These are phyloP conservation scores for Leptura quadrifasciata DNA, from an alignment of 2,888 invertebrate genomes.

Conservation along the genomic window DNA sequence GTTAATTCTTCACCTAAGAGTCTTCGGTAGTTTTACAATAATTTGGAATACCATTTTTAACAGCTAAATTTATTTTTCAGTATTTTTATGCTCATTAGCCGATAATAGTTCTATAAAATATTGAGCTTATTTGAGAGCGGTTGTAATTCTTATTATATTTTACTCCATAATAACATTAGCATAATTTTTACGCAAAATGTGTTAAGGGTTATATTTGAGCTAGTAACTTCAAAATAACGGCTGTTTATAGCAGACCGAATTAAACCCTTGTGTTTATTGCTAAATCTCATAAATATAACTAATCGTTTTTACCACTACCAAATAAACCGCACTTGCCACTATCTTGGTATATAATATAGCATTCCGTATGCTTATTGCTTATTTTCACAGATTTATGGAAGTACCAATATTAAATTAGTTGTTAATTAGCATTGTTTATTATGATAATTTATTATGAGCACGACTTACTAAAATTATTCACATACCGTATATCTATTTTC, in stretches of 20 bases:
- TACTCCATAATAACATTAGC: neutral
- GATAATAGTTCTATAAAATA: too few relatives aligned
- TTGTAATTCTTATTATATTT: too few relatives aligned
- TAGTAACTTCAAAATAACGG: conserved; percentile 20
- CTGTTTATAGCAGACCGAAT: neutral
- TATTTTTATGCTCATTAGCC: too few relatives aligned
- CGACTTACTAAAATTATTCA: too few relatives aligned
- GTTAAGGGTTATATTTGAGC: neutral
- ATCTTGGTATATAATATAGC: conserved; percentile 15
- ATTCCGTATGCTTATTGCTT: conserved; percentile 13
- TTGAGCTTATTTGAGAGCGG: too few relatives aligned
- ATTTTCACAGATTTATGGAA: conserved; percentile 14
- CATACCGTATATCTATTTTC: too few relatives aligned
- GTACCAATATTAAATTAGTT: conserved; percentile 31
- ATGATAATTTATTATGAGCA: neutral
- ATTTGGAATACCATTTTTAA: too few relatives aligned
- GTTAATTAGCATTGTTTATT: conserved; percentile 13
- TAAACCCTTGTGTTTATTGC: conserved; percentile 25
- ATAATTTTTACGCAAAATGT: conserved; percentile 19
- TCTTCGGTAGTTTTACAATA: too few relatives aligned
- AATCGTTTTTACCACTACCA: conserved; percentile 23
- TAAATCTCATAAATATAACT: conserved; percentile 29
- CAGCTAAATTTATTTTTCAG: too few relatives aligned
- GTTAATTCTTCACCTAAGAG: too few relatives aligned
- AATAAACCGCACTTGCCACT: conserved; percentile 12